Conservation (phyloP, 2,888 invertebrate species). For the Meandrusa payeni region DNA sequence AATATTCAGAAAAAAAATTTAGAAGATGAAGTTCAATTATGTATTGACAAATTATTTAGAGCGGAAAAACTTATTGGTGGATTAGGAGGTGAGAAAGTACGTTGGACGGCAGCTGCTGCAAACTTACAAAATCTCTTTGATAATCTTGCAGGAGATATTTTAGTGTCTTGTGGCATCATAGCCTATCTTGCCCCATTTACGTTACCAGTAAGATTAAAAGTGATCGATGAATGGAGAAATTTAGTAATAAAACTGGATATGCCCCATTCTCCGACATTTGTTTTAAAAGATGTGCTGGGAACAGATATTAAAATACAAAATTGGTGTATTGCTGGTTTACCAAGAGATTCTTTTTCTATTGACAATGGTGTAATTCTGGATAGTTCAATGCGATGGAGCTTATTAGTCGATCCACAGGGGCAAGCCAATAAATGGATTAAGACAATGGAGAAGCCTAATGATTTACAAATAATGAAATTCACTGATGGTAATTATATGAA, state of each 20-base stretch:
- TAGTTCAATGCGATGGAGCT: constrained; percentile 88
- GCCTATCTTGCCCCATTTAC: constrained; percentile 95
- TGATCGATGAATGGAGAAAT: constrained; percentile 87
- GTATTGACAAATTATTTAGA: constrained; percentile 90
- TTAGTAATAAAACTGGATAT: constrained; percentile 85
- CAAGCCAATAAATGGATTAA: constrained; percentile 94
- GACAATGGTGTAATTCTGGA: constrained; percentile 93
- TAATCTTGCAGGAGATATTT: constrained; percentile 92
- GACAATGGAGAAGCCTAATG: constrained; percentile 88
- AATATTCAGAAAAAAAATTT: constrained; percentile 84
- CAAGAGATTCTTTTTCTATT: constrained; percentile 89
- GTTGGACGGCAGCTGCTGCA: constrained; percentile 91
- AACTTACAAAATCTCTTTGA: constrained; percentile 88
- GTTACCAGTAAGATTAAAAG: constrained; percentile 81
- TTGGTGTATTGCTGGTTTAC: constrained; percentile 91
- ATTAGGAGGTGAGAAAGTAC: constrained; percentile 91
- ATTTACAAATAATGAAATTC: constrained; percentile 86
- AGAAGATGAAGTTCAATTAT: constrained; percentile 88
- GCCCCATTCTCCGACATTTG: constrained; percentile 88
- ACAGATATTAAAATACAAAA: constrained; percentile 92
- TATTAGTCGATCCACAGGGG: constrained; percentile 91
- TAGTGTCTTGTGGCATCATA: constrained; percentile 93
- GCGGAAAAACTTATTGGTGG: constrained; percentile 94
- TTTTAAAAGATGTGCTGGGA: constrained; percentile 88
- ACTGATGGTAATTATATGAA: constrained; percentile 89